Conservation (phyloP, 2,888 invertebrate genomes). For the Drosophila vallismaia region DNA sequence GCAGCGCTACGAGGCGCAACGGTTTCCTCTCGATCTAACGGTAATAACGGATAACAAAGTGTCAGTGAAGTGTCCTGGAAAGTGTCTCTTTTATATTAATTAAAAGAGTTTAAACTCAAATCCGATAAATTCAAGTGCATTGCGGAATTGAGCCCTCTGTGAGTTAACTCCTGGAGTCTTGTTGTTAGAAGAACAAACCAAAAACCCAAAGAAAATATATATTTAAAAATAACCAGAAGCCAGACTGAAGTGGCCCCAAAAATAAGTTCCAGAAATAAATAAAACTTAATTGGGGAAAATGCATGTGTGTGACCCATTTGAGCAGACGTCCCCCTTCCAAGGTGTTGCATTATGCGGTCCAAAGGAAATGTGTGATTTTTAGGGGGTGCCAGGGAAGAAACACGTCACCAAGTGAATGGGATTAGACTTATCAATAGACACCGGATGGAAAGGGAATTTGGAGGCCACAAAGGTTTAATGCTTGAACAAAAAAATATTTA, state of each 20-base stretch:
- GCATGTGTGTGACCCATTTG: slow-evolving; percentile 55
- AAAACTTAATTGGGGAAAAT: slow-evolving; percentile 45
- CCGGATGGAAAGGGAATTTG: slow-evolving; percentile 59
- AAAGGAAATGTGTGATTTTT: slow-evolving; percentile 3
- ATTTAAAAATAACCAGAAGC: slow-evolving; percentile 45
- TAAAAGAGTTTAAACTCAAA: background rate
- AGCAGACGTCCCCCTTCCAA: background rate
- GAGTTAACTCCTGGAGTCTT: background rate
- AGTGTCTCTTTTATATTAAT: background rate
- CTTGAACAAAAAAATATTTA: slow-evolving; percentile 15
- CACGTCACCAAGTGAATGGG: slow-evolving; percentile 16
- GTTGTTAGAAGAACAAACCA: background rate
- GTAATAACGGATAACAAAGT: background rate
- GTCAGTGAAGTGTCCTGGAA: slow-evolving; percentile 11
- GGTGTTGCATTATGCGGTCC: slow-evolving; percentile 4
- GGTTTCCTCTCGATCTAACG: slow-evolving; percentile 7
- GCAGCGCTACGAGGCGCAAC: slow-evolving; percentile 63
- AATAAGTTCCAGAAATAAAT: slow-evolving; percentile 68
- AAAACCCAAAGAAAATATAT: slow-evolving; percentile 1
- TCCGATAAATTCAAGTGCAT: background rate
- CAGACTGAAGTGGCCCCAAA: slow-evolving; percentile 41
- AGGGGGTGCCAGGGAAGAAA: slow-evolving; percentile 1
- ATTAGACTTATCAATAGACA: slow-evolving; percentile 51
- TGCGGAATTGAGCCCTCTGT: background rate
- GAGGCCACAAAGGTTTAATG: slow-evolving; percentile 28